A percentile compares a stretch with the other conserved stretches of the same genome.
These are phyloP conservation scores for Sebastes reedi DNA, from an alignment of 2,797 vertebrate genomes.

Conservation along the genomic window DNA sequence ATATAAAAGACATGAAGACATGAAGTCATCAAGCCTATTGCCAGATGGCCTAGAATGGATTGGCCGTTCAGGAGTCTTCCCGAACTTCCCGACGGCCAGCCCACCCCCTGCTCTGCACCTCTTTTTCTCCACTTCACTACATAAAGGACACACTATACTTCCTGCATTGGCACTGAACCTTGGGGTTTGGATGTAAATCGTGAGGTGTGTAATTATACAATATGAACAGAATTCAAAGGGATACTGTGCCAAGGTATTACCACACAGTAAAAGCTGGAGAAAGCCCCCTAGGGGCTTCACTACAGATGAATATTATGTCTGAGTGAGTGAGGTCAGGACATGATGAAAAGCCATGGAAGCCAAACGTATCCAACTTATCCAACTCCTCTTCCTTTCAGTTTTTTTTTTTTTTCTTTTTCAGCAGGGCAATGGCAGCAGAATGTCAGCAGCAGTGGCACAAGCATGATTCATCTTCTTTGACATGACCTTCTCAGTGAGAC, in stretches of 20 bases:
- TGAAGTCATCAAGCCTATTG: too few species aligned
- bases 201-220: not conserved
- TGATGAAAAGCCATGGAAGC: not conserved
- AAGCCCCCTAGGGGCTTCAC: not conserved
- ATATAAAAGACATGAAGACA: too few species aligned
- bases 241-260: not conserved
- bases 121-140: not conserved
- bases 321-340: not conserved
- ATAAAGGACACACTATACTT: not conserved
- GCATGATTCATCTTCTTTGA: not conserved
- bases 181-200: not conserved
- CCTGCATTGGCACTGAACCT: not conserved
- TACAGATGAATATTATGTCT: not conserved
- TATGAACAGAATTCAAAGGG: not conserved
- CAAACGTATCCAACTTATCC: not conserved
- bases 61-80: not conserved
- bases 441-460: not conserved
- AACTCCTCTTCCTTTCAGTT: not conserved
- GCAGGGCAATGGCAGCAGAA: not conserved
- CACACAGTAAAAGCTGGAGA: not conserved
- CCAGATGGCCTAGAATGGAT: not conserved
- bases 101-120: not conserved
- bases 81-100: not conserved
- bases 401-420: not conserved
- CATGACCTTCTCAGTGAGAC: not conserved